Base-by-base conservation (phyloP, 2,888 invertebrate genomes). In the Drosophila fulvimacula region DNA sequence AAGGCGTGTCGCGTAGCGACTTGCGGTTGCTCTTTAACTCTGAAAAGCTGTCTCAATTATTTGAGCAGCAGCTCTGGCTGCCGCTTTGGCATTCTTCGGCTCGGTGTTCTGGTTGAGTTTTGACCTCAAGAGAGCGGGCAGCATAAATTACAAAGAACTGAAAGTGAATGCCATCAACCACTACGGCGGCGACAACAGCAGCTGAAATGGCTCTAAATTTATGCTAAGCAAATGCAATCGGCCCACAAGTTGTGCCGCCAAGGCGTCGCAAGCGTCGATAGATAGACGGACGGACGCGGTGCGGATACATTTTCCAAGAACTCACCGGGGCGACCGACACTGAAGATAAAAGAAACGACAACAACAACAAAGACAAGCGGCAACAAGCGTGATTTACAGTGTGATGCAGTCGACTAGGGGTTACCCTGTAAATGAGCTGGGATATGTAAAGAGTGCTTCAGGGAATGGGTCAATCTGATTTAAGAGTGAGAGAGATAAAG, bases 211-310 rank as follows among this genome's bases (percentile, higher is more conserved):
- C 53, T 69, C 73, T 69, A 71, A 88, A 83, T 88, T 88, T 88
- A 83, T 83, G 89, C 73, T 88, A 86, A 83, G 61, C 78, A 78
- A 86, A 83, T 83, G 88, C 83, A 82, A 74, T 66, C 69, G 60
- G 64, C 63, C 64, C 68, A 69, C 39, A 65, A 69, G 67, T 71
- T 66, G 67, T 66, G 69, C 64, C 59, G 68, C 72, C 70, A 67
- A 67, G 73, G 73, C 77, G 69, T 66, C 76, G 73, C 76, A 57
- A 61, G 17, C 55, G 61, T 44, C 66, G 69, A 75, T 75, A 67
- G 78, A 76, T 67, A 69, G 67, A 39, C 19, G 41, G 24, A 38
- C 24, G 34, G 30, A 48, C 48, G 46, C 21, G 34, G 27, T 7
- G 39, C 27, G 10, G 19, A 53, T 17, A 59, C 48, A 61, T 51